Evolutionary conservation across 2,888 invertebrate genomes (phyloP).

Genomic region (Synergus itoensis): DNA sequence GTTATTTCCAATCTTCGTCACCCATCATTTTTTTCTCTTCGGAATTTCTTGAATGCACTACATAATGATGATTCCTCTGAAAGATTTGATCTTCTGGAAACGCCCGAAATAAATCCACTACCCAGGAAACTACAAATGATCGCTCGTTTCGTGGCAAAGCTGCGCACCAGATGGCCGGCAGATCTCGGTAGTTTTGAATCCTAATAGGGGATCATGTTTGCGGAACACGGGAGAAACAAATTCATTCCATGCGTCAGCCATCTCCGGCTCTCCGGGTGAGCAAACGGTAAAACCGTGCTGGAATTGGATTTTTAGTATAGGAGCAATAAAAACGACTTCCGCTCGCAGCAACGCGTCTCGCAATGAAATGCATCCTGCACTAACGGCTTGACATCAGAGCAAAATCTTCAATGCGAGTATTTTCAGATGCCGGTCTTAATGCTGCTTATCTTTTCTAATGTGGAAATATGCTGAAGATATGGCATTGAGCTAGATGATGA

Average conservation of each 20-base stretch:
- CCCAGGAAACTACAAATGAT: constrained; percentile 4
- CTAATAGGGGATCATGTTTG: constrained; percentile 31
- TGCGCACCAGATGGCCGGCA: constrained; percentile 30
- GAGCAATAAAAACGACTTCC: constrained; percentile 36
- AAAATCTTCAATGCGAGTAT: not conserved
- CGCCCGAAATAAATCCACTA: not conserved
- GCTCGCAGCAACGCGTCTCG: constrained; percentile 8
- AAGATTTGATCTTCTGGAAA: not conserved
- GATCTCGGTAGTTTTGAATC: constrained; percentile 33
- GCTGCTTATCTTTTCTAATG: too few species aligned
- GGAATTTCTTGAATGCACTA: not conserved
- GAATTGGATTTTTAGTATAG: constrained; percentile 29
- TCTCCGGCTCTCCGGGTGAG: constrained; percentile 19
- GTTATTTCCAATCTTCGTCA: not conserved
- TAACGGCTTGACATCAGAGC: not conserved
- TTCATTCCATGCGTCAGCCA: constrained; percentile 32
- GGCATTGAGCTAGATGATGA: not conserved
- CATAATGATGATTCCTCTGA: not conserved
- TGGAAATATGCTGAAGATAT: too few species aligned
- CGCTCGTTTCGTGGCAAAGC: constrained; percentile 5
- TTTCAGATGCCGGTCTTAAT: not conserved
- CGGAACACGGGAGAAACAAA: constrained; percentile 38
- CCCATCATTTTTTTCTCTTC: not conserved
- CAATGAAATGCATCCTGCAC: constrained; percentile 21
- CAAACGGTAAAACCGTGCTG: constrained; percentile 18